Evolutionary conservation across 2,888 invertebrate genomes (phyloP), one percentile per base, ranked within the genome.

Genomic region (Drosophila atripex): DNA sequence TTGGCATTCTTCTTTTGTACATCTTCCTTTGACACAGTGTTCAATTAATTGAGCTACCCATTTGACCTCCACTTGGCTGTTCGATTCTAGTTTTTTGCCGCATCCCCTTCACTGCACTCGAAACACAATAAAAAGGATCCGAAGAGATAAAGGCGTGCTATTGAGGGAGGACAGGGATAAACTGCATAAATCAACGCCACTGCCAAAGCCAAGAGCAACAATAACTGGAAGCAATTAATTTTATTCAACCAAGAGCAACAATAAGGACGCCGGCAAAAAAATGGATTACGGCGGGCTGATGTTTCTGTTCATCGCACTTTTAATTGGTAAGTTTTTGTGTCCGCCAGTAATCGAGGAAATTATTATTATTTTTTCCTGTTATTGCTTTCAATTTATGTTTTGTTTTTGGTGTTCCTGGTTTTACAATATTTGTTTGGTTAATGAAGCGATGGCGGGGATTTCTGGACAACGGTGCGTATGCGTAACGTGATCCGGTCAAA

Each of bases 271-370:
- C 43, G 43, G 18, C 18, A 53, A 53, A 57, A 71, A 73, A 51
- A 88, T 86, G 88, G 86, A 88, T 84, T 78, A 86, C 80, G 63
- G 64, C 69, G 75, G 76, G 77, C 75, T 77, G 68, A 59, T 84
- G 61, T 73, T 77, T 54, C 59, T 87, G 64, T 59, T 84, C 71
- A 57, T 61, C 53, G 71, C 75, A 32, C 54, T 60, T 52, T 73
- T 86, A 78, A 80, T 86, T 76, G 88, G 86, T 86, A 75, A 86
- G 86, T 86, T 49, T 51, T 47, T 63, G 52, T 57, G 18, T 32
- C 49, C 46, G 43, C 23, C 39, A 18, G 23, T 12, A 43, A 49
- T 9, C 32, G 32, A 28, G 32, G 61, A 61, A 43, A 68, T 64
- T 65, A 50, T 39, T 54, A 52, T 70, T 51, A 23, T 57, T 49